A percentile compares a stretch with the other conserved stretches of the same genome.
These are phyloP conservation scores for Drosophila diplacantha DNA, from an alignment of 2,888 invertebrate species.

Conservation along the genomic window DNA sequence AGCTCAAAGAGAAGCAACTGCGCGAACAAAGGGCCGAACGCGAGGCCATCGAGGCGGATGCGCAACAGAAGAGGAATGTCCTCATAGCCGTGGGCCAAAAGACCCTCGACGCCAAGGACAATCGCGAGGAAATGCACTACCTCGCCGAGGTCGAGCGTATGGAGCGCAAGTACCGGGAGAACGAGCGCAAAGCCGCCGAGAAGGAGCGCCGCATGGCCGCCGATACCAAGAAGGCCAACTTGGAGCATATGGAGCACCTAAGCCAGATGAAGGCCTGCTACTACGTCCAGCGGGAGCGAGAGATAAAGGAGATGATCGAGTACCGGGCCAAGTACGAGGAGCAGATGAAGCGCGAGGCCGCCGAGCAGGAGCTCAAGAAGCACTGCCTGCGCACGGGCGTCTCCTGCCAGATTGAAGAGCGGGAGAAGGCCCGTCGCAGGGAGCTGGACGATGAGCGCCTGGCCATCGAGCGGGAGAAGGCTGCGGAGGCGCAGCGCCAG, in stretches of 20 bases:
- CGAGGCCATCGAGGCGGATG: constrained; percentile 40
- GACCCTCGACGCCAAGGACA: constrained; percentile 55
- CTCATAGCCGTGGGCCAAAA: constrained; percentile 56
- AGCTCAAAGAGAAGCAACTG: constrained; percentile 48
- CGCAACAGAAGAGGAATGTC: constrained; percentile 39
- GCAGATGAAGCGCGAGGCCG: constrained; percentile 38
- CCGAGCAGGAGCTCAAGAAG: constrained; percentile 34
- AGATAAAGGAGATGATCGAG: constrained; percentile 42
- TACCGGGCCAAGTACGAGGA: constrained; percentile 35
- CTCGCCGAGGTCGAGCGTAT: constrained; percentile 57
- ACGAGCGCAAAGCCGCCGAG: constrained; percentile 53
- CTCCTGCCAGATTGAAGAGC: constrained; percentile 57
- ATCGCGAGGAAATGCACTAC: constrained; percentile 61
- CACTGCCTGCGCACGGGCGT: constrained; percentile 43
- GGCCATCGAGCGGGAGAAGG: constrained; percentile 9
- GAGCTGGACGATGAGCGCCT: constrained; percentile 48
- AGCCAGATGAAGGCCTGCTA: constrained; percentile 53
- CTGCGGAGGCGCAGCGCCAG: constrained; percentile 42
- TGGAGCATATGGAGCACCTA: constrained; percentile 44
- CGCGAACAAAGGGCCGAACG: constrained; percentile 34
- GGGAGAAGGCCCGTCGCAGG: constrained; percentile 51
- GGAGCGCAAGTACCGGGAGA: constrained; percentile 57
- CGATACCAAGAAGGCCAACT: constrained; percentile 49
- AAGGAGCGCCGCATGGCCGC: constrained; percentile 28
- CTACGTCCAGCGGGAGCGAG: constrained; percentile 46